Conservation (phyloP, 2,888 invertebrate species). For the Uloborus plumipes region DNA sequence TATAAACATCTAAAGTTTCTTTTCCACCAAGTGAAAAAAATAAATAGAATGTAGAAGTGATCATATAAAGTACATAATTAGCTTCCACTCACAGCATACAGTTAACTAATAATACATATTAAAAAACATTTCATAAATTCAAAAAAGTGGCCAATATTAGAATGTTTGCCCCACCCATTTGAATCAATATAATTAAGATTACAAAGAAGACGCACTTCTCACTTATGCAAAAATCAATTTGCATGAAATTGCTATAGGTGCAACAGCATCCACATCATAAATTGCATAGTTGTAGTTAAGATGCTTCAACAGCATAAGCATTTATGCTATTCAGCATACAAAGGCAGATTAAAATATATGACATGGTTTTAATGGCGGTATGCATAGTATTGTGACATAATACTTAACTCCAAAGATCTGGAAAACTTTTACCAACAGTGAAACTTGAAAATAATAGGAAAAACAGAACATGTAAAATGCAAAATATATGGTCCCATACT, state of each 20-base stretch:
- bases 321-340: conserved; percentile 19
- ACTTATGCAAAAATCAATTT: too few species aligned
- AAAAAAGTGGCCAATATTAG: not conserved
- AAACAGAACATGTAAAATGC: conserved; percentile 8
- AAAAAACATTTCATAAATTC: conserved; percentile 2
- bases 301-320: conserved; percentile 44
- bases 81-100: not conserved
- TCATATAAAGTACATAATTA: conserved; percentile 21
- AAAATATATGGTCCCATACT: conserved; percentile 35
- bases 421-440: too few species aligned
- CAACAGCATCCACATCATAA: conserved; percentile 18
- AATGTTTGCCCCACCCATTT: not conserved
- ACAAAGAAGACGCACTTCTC: too few species aligned
- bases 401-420: too few species aligned
- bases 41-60: conserved; percentile 16
- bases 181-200: not conserved
- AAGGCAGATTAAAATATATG: conserved; percentile 19
- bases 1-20: conserved; percentile 58
- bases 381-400: too few species aligned
- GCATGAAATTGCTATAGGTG: not conserved
- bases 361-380: not conserved
- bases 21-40: conserved; percentile 32
- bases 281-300: conserved; percentile 41
- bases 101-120: not conserved
- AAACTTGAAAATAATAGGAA: not conserved